A percentile compares a stretch with the other conserved stretches of the same genome.
phyloP scores from a whole-genome alignment of 2,888 invertebrate genomes.

The Mythimna albipuncta region DNA sequence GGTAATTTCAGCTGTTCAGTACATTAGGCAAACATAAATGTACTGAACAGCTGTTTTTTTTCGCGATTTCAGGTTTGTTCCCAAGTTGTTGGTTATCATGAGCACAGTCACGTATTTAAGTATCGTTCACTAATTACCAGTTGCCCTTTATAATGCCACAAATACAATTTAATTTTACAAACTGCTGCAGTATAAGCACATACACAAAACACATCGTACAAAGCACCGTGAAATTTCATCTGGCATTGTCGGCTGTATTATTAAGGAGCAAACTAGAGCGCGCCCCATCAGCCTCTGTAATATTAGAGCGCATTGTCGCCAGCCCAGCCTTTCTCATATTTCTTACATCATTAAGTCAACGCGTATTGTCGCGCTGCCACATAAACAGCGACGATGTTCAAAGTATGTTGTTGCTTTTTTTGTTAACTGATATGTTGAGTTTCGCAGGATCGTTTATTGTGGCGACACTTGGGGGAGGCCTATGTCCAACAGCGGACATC shows the following conservation, averaged over 20 bases:
- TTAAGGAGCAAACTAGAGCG: slow-evolving; percentile 62
- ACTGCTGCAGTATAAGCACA: slow-evolving; percentile 6
- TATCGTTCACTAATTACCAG: too few relatives aligned
- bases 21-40: too few relatives aligned
- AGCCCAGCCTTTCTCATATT: slow-evolving; percentile 78
- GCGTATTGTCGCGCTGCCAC: slow-evolving; percentile 48
- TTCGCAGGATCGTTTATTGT: too few relatives aligned
- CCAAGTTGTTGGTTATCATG: too few relatives aligned
- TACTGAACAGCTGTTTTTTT: too few relatives aligned
- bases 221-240: slow-evolving; percentile 60
- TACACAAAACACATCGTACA: slow-evolving; percentile 14
- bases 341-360: slow-evolving; percentile 84
- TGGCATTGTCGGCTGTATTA: slow-evolving; percentile 61
- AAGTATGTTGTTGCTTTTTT: slow-evolving; percentile 18
- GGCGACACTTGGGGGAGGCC: too few relatives aligned
- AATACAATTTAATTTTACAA: background rate
- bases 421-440: background rate
- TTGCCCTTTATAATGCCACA: too few relatives aligned
- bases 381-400: slow-evolving; percentile 20
- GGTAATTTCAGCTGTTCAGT: too few relatives aligned
- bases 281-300: slow-evolving; percentile 59
- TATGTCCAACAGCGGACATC: too few relatives aligned
- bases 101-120: too few relatives aligned
- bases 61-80: too few relatives aligned
- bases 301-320: slow-evolving; percentile 74